Conservation (phyloP, 2,797 vertebrate species). For the Geotrypetes seraphini region DNA sequence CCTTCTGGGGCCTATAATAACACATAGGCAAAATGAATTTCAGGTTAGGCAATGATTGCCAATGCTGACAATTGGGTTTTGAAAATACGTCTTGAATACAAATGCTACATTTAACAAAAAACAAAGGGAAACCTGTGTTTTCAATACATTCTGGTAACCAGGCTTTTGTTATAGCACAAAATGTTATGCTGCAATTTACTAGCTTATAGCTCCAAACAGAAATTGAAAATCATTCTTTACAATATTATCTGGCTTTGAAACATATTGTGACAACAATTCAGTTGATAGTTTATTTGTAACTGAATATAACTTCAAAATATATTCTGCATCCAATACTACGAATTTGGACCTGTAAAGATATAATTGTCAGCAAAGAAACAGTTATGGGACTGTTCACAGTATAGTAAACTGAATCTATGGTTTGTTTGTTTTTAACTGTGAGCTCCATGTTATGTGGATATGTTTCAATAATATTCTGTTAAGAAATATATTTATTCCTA, state of each 20-base stretch:
- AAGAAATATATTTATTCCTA: too few species aligned
- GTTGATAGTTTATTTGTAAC: slow-evolving; percentile 3
- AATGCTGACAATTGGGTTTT: too few species aligned
- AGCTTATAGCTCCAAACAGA: not conserved
- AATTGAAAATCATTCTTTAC: not conserved
- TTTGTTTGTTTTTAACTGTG: slow-evolving; percentile 12
- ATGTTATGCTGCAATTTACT: not conserved
- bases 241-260: slow-evolving; percentile 4
- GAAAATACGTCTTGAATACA: too few species aligned
- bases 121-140: too few species aligned
- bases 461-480: not conserved
- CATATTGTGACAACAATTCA: not conserved
- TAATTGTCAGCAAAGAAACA: slow-evolving; percentile 7
- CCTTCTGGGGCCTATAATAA: too few species aligned
- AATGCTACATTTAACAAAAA: too few species aligned
- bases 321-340: slow-evolving; percentile 2
- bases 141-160: too few species aligned
- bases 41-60: too few species aligned
- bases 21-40: too few species aligned
- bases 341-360: slow-evolving; percentile 10
- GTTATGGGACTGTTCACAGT: too few species aligned
- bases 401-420: slow-evolving; percentile 13
- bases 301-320: slow-evolving; percentile 1
- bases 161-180: too few species aligned
- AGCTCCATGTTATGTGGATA: not conserved